Base-by-base conservation (phyloP, 2,113 vertebrate species). In the Coreoperca whiteheadi region DNA sequence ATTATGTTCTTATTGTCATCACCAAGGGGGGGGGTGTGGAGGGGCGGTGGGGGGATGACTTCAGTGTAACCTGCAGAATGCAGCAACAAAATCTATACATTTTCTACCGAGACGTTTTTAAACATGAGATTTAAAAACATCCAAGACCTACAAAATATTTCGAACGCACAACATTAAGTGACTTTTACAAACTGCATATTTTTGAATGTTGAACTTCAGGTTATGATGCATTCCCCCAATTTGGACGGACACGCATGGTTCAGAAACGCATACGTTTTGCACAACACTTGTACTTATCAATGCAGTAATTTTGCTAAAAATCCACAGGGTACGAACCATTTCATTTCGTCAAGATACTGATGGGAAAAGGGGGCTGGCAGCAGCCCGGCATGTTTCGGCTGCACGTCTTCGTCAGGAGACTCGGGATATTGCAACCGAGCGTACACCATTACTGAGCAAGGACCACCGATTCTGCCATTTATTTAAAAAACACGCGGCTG, bases 351-450 rank as follows among this genome's bases (percentile, higher is more conserved):
- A 41, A 51, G 51, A 66, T 56, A 3, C 21, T 51, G 68, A 71
- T 64, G 37, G 37, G 37, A n/a, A 43, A 37, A 5, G 41, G 30
- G 12, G 56, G 46, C 15, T 59, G 60, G 34, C 43, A 77, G n/a
- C 76, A 79, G n/a, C 76, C 60, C 76, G 72, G 71, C 69, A 82
- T 65, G 66, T 82, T 66, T 74, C 54, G 50, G 32, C 72, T 82
- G 54, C 66, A 67, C 70, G 21, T 82, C 70, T 66, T 51, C n/a
- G 61, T 72, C 67, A 41, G 37, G 79, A 66, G 60, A 87, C 56
- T 54, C 21, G 70, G 64, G 51, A 59, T 74, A n/a, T 79, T 43
- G 43, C 68, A 63, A 53, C 64, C 41, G 74, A 78, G 74, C 79
- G 64, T 8, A 15, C 63, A 77, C 67, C 72, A 25, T 56, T 51